Base-by-base conservation (phyloP, 1,140 invertebrate species). In the Caligus rogercresseyi region DNA sequence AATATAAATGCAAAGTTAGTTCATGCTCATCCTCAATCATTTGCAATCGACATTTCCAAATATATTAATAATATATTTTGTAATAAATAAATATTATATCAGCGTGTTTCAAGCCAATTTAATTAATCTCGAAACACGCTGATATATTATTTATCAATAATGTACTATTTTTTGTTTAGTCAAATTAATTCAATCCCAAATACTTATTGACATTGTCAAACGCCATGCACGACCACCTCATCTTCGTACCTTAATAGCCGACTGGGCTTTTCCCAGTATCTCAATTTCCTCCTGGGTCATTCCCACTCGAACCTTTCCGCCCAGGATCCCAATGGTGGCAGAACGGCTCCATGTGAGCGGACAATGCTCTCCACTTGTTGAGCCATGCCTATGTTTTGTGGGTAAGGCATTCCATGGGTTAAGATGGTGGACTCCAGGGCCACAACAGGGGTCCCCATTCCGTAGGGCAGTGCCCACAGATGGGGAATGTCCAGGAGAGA, bases 351-450 rank as follows among this genome's bases (percentile, higher is more conserved):
- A 80, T 90, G 69, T 43, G 71, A 71, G 66, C 19, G 11, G 3
- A 97, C 78, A 61, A 84, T 79, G 63, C 83, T 71, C 75, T 98
- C 89, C 0, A 96, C 84, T 70, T 81, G 74, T 15, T 82, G 31
- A 2, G 92, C 92, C 24, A 88, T 94, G 66, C 85, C 74, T 54
- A 94, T 75, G 76, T 99, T 99, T 31, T 85, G 73, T 0, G 95
- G 95, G 76, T 83, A 87, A 0, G 94, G 93, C 85, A 98, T 92
- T 52, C 95, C 95, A 76, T 98, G 95, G 1, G 93, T 97, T 52
- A 98, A 90, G 55, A 99, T 94, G 1, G 95, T 93, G 14, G 89
- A 93, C 77, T 99, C 95, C 65, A 98, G 74, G 2, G 93, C 92
- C 4, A 99, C 89, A 58, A 98, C 78, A 1, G 89, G 83, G n/a